Evolutionary conservation across 2,797 vertebrate species (phyloP).

Genomic region (Chloroceryle amazona): DNA sequence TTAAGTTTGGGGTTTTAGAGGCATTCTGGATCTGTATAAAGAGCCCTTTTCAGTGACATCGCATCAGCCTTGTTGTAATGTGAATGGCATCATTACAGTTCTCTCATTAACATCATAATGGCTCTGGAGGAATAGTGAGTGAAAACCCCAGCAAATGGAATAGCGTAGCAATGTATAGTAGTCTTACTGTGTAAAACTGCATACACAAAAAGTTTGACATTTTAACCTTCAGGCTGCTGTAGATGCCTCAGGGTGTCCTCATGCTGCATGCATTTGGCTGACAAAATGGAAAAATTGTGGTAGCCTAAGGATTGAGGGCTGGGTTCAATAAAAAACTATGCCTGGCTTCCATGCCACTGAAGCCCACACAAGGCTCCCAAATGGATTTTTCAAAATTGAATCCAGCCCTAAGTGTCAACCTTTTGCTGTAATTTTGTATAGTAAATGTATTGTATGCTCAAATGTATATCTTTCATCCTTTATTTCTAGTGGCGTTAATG

Average conservation of each 20-base stretch:
- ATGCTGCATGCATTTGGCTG: constrained; percentile 29
- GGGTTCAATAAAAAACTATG: constrained; percentile 47
- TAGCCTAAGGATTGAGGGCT: constrained; percentile 56
- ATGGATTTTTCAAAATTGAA: constrained; percentile 58
- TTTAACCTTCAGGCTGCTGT: constrained; percentile 68
- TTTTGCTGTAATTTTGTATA: constrained; percentile 42
- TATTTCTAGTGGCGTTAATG: constrained; percentile 48
- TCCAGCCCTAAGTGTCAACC: constrained; percentile 28
- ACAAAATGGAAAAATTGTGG: constrained; percentile 49
- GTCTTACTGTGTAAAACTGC: constrained; percentile 27
- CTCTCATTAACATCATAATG: constrained; percentile 74
- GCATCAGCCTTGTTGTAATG: constrained; percentile 61
- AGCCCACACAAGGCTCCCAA: constrained; percentile 55
- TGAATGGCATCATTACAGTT: constrained; percentile 77
- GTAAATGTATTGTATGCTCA: constrained; percentile 18
- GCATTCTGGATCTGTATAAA: constrained; percentile 66
- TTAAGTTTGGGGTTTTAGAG: constrained; percentile 62
- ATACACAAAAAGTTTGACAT: constrained; percentile 45
- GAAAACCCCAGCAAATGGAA: constrained; percentile 68
- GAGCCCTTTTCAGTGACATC: constrained; percentile 66
- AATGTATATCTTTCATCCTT: constrained; percentile 30
- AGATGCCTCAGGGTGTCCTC: constrained; percentile 50
- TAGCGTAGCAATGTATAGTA: constrained; percentile 24
- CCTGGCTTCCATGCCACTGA: constrained; percentile 52
- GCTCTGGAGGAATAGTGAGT: constrained; percentile 62